Evolutionary conservation across 2,888 invertebrate genomes (phyloP), one percentile per base, ranked within the genome.

Genomic region (Chrysodeixis includens): DNA sequence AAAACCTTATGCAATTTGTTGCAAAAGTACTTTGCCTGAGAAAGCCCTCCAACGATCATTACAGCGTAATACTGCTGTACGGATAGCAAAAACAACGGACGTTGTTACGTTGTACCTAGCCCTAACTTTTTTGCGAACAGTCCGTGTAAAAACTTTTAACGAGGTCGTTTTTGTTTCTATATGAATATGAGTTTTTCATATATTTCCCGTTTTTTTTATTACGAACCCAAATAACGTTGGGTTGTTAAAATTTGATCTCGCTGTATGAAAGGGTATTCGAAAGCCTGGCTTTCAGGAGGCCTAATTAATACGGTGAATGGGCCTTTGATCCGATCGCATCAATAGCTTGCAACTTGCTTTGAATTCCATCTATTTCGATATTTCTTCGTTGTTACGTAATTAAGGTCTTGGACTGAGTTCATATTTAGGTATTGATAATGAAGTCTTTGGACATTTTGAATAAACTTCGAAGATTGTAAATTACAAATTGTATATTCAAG

Each of bases 131-230:
- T 70, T 70, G 58, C 59, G 49, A 66, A 74, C 74, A 40, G 69
- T 67, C 65, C 59, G 16, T 18, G 65, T 40, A 78, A 69, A 63
- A 81, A 74, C 63, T 79, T 81, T 63, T 76, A 79, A 82, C 82
- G 65, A 81, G 69, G 57, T 58, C 76, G 56, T 71, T 65, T 76
- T 76, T 72, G 66, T 69, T 73, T 62, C 68, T 54, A 76, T 73
- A 57, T 53, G 62, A 69, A 69, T 74, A 61, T 64, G 54, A 66
- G 30, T 30, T 22, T 52, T 40, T 40, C 40, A 40, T 40, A 40
- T 40, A 40, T 40, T n/a, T n/a, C n/a, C 5, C 26, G 14, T n/a
- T 7, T 1, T n/a, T n/a, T 40, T 40, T 40, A 40, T 40, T n/a
- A n/a, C n/a, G 14, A n/a, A 6, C n/a, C 14, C n/a, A 40, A 40